Conservation (phyloP, 2,797 vertebrate genomes). For the Hirundo rustica region DNA sequence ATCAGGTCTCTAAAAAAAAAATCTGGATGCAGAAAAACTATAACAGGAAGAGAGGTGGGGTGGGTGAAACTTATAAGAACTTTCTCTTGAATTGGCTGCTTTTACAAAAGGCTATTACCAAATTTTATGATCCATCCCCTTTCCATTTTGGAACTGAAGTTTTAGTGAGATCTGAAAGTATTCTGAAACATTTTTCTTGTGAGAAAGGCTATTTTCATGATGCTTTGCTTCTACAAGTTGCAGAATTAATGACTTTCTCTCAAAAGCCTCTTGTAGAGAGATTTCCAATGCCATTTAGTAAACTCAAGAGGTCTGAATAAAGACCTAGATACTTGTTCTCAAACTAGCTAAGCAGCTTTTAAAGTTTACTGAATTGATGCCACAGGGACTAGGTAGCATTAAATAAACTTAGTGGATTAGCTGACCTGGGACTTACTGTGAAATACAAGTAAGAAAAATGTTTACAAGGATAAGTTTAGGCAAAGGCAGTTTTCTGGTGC, state of each 20-base stretch:
- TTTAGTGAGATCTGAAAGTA: background rate
- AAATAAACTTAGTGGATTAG: background rate
- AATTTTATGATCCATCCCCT: background rate
- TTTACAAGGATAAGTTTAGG: background rate
- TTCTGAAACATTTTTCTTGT: background rate
- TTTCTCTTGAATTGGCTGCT: background rate
- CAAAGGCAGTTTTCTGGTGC: background rate
- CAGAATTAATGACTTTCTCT: background rate
- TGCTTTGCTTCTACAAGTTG: background rate
- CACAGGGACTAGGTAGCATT: background rate
- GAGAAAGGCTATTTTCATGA: background rate
- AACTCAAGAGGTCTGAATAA: slow-evolving; percentile 2
- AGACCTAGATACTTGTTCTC: background rate
- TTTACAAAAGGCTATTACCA: background rate
- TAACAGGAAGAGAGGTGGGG: background rate
- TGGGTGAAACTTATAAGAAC: background rate
- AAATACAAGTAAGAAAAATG: background rate
- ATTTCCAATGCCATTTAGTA: background rate
- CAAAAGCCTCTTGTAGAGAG: background rate
- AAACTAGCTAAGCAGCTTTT: background rate
- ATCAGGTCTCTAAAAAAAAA: background rate
- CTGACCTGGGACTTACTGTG: background rate
- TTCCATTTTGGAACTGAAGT: background rate
- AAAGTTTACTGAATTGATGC: background rate
- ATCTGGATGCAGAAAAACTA: background rate